Evolutionary conservation across 2,113 vertebrate genomes (phyloP), one percentile per base, ranked within the genome.

Genomic region (Daubentonia madagascariensis): DNA sequence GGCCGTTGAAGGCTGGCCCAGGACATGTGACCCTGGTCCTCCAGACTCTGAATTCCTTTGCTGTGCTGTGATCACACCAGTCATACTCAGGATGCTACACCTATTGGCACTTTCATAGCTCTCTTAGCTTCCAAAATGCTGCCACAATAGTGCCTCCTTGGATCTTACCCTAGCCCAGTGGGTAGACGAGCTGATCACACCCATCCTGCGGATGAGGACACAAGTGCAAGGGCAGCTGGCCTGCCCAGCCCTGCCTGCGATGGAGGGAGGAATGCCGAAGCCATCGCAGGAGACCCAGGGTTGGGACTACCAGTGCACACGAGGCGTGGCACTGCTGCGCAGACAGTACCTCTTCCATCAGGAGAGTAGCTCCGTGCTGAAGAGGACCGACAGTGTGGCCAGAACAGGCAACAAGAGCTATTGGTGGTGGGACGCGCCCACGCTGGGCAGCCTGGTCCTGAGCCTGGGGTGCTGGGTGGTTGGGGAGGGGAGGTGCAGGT

Each of bases 101-200:
- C 14, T 43, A 5, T 40, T 37, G 63, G 16, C 2, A n/a, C 11
- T 4, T 37, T 57, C 43, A 10, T 3, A 67, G n/a, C 22, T 78
- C 10, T 57, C 40, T 45, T 3, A 40, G 45, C 18, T 6, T 37
- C 70, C 20, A 5, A 9, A 22, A n/a, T 40, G 78, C 30, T 79
- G 8, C 52, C 11, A 43, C 2, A 9, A 2, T 13, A 6, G 14
- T 3, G n/a, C 3, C 16, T n/a, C 5, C 9, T 40, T 63, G n/a
- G 43, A 28, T 65, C 25, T 32, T 57, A 43, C 43, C 72, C 20
- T 63, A 54, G n/a, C 57, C 43, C 32, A 37, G 30, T 3, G 75
- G 45, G 23, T 28, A 45, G 48, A 32, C 11, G 57, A 89, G 45
- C 48, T 16, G 40, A 43, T 30, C 43, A 54, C 18, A 13, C 1